Evolutionary conservation across 1,140 invertebrate species (phyloP).

Genomic region (Heterodera carotae): DNA sequence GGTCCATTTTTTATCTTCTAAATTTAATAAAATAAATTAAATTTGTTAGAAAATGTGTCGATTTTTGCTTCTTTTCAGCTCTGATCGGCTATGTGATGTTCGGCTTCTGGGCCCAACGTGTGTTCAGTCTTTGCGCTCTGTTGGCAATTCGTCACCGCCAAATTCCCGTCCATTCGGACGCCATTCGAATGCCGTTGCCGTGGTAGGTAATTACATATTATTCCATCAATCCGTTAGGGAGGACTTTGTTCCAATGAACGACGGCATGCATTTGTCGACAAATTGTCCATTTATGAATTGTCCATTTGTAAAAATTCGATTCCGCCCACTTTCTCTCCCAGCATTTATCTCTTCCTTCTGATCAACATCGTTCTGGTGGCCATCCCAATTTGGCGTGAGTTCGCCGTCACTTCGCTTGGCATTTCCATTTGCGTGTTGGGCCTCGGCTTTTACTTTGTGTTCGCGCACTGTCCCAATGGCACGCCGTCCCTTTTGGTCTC

Average conservation of each 20-base stretch:
- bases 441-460: slow-evolving; percentile 60
- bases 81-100: slow-evolving; percentile 66
- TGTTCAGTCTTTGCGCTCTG: slow-evolving; percentile 51
- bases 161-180: slow-evolving; percentile 64
- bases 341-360: slow-evolving; percentile 54
- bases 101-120: slow-evolving; percentile 64
- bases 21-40: no score
- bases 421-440: slow-evolving; percentile 60
- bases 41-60: no score
- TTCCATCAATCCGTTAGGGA: no score
- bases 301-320: neutral
- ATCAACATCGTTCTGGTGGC: slow-evolving; percentile 61
- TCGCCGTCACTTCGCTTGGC: slow-evolving; percentile 52
- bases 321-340: slow-evolving; percentile 35
- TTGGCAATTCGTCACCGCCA: slow-evolving; percentile 55
- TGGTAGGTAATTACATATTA: no score
- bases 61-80: slow-evolving; percentile 24
- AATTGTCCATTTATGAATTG: no score
- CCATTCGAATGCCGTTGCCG: slow-evolving; percentile 57
- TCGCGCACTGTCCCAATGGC: slow-evolving; percentile 48
- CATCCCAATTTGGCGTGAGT: slow-evolving; percentile 63
- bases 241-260: neutral
- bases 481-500: slow-evolving; percentile 45
- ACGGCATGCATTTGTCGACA: no score
- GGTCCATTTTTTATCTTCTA: slow-evolving; percentile 1